Evolutionary conservation across 2,113 vertebrate genomes (phyloP), one percentile per base, ranked within the genome.

Genomic region (Macquaria ambigua): DNA sequence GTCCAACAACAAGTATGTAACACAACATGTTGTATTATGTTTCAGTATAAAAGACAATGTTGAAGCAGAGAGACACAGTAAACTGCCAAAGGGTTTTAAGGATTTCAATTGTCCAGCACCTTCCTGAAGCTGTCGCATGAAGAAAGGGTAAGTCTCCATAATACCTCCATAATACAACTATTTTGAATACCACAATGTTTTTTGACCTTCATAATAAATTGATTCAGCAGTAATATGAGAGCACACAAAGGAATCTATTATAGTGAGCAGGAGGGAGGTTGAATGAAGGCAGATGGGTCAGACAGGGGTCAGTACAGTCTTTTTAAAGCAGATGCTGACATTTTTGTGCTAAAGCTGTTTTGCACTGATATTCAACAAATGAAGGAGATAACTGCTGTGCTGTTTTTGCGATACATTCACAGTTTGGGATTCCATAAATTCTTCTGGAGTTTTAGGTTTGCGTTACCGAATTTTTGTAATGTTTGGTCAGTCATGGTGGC

Each of bases 201-300:
- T 74, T 28, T 74, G 18, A 85, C 79, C 82, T 89, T 85, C 69
- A 76, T 6, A 52, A 63, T 81, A 63, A 70, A 85, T 78, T 20
- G 74, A 61, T 78, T 74, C 76, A 74, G 63, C 52, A 20, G 64
- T 64, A 55, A 81, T 67, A 43, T 67, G 53, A 67, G 63, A 64
- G 41, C 20, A 21, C 41, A 83, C 73, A 85, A 85, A 81, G 41
- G 34, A 68, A 28, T 31, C 5, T 56, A 64, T 80, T 68, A 3
- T 28, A 28, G 62, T 34, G 81, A 76, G 75, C 66, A 61, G 66
- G 46, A 74, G 5, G 43, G 39, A 76, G 37, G 59, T 8, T 82
- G 83, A 69, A 85, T 62, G 39, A 58, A 79, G 46, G 8, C 48
- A 61, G 63, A 56, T 73, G 55, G 71, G 61, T 77, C 72, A 55